A percentile compares a stretch with the other conserved stretches of the same genome.
phyloP scores from a whole-genome alignment of 1,140 invertebrate species.

The Drosophila serrata region DNA sequence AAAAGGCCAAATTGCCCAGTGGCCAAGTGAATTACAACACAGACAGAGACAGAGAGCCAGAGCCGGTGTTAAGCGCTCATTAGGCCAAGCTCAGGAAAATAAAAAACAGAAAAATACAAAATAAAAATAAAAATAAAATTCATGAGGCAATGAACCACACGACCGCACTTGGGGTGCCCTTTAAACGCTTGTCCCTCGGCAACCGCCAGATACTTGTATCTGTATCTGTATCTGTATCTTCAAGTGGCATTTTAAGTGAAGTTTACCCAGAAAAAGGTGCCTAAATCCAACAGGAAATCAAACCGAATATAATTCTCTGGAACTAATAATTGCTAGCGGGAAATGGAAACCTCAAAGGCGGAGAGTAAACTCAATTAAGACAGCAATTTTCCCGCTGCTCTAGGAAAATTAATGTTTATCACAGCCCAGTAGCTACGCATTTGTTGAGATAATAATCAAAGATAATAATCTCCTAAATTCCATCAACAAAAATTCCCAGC shows the following conservation, averaged over 20 bases:
- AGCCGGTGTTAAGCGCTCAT: slow-evolving; percentile 34
- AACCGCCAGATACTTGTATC: slow-evolving; percentile 10
- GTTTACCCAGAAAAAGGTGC: background rate
- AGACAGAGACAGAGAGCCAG: slow-evolving; percentile 8
- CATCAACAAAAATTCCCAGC: slow-evolving; percentile 10
- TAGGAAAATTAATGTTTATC: slow-evolving; percentile 9
- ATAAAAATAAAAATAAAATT: slow-evolving; percentile 7
- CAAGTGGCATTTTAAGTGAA: slow-evolving; percentile 24
- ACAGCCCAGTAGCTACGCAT: slow-evolving; percentile 15
- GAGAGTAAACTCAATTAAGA: slow-evolving; percentile 3
- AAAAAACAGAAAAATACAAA: background rate
- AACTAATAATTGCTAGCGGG: background rate
- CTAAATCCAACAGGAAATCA: slow-evolving; percentile 12
- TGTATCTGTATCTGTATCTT: slow-evolving; percentile 3
- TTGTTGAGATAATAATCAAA: slow-evolving; percentile 20
- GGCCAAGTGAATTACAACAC: slow-evolving; percentile 66
- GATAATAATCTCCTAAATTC: slow-evolving; percentile 19
- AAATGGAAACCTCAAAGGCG: background rate
- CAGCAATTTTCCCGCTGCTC: slow-evolving; percentile 2
- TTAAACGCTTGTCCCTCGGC: slow-evolving; percentile 11
- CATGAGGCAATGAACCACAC: slow-evolving; percentile 34
- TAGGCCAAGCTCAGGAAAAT: slow-evolving; percentile 27
- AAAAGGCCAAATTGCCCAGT: slow-evolving; percentile 35
- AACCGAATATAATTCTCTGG: background rate
- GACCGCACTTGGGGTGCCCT: slow-evolving; percentile 18